Evolutionary conservation across 2,888 invertebrate species (phyloP).

Genomic region (Argyresthia goedartella): DNA sequence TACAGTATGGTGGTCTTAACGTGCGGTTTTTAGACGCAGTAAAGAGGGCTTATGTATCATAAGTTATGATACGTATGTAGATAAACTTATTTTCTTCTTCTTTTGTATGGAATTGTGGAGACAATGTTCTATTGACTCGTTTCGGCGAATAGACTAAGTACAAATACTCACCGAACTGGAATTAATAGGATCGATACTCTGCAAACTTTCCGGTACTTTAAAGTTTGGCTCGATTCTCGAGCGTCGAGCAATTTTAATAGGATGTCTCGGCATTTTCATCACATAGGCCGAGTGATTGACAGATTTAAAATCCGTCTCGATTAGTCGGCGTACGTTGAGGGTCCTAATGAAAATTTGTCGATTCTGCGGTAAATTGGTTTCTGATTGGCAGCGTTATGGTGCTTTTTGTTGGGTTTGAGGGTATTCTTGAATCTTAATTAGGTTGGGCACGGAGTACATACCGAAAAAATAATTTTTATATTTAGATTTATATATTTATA

Average conservation of each 20-base stretch:
- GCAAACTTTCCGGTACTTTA: neutral
- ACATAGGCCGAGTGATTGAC: conserved; percentile 3
- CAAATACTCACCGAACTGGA: neutral
- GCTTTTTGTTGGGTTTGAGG: no score
- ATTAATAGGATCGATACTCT: neutral
- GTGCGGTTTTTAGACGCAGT: no score
- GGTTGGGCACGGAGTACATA: neutral
- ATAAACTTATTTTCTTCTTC: no score
- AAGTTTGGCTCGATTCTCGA: neutral
- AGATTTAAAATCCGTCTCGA: conserved; percentile 2
- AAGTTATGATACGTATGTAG: no score
- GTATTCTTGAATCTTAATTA: neutral
- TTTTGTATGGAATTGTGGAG: no score
- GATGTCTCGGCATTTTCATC: conserved; percentile 6
- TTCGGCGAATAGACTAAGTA: no score
- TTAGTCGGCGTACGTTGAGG: conserved; percentile 2
- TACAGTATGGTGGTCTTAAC: no score
- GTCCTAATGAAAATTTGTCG: neutral
- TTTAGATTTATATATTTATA: neutral
- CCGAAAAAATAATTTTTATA: neutral
- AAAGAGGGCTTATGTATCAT: no score
- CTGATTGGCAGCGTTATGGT: neutral
- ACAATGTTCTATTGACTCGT: no score
- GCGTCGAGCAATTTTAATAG: conserved; percentile 2
- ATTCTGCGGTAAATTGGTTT: neutral